A percentile compares a stretch with the other conserved stretches of the same genome.
phyloP scores from a whole-genome alignment of 2,888 invertebrate species.

The Heliconius sara region DNA sequence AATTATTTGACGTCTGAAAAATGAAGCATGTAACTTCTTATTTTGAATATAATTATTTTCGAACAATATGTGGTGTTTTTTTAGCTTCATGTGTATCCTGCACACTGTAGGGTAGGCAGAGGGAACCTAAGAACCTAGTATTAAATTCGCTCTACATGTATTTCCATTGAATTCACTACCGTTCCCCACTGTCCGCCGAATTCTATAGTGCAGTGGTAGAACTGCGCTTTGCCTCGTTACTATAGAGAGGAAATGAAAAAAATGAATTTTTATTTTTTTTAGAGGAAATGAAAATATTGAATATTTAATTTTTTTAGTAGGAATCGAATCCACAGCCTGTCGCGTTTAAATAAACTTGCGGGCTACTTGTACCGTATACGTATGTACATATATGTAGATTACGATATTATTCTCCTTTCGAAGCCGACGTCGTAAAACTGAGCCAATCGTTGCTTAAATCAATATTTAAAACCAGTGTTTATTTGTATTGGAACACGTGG shows the following conservation, averaged over 20 bases:
- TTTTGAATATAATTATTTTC: too few species aligned
- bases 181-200: too few species aligned
- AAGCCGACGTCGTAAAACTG: not conserved
- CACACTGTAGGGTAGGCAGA: not conserved
- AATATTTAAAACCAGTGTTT: constrained; percentile 33
- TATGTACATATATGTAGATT: not conserved
- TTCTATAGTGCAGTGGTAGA: too few species aligned
- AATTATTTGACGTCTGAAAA: too few species aligned
- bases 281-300: not conserved
- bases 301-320: not conserved
- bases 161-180: too few species aligned
- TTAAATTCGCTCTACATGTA: too few species aligned
- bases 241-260: not conserved
- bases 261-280: not conserved
- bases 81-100: not conserved
- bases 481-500: constrained; percentile 32
- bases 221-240: not conserved
- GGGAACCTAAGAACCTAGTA: not conserved
- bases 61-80: too few species aligned
- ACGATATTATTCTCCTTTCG: not conserved
- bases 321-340: not conserved
- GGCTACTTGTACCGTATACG: too few species aligned
- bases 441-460: constrained; percentile 30
- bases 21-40: too few species aligned
- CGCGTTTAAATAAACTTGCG: too few species aligned